These are phyloP conservation scores for Huso huso DNA, from an alignment of 2,797 vertebrate species.

Conservation along the genomic window DNA sequence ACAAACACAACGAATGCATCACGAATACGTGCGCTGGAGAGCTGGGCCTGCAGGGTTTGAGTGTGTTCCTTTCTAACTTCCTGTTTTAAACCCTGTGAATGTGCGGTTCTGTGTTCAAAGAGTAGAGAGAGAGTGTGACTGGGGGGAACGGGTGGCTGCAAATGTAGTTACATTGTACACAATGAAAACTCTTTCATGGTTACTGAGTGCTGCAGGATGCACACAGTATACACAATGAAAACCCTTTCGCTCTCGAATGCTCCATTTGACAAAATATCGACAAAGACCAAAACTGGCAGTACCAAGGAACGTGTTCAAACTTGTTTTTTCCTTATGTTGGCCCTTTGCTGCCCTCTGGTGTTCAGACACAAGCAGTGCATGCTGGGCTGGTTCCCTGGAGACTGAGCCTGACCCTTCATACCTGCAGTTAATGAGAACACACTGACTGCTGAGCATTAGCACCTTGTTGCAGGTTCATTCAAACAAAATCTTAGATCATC, in stretches of 20 bases:
- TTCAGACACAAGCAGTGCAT: neutral
- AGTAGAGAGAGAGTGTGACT: too few species aligned
- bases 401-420: neutral
- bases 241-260: conserved; percentile 29
- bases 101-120: too few species aligned
- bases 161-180: too few species aligned
- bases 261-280: conserved; percentile 34
- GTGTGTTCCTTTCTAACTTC: too few species aligned
- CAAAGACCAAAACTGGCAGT: conserved; percentile 19
- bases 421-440: neutral
- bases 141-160: too few species aligned
- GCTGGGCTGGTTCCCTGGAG: neutral
- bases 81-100: too few species aligned
- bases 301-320: neutral
- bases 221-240: too few species aligned
- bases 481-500: conserved; percentile 5
- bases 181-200: too few species aligned
- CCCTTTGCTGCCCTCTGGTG: conserved; percentile 48
- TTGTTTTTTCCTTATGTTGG: neutral
- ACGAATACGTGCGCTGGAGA: too few species aligned
- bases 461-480: conserved; percentile 21
- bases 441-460: conserved; percentile 18
- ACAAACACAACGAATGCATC: too few species aligned
- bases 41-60: too few species aligned
- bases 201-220: too few species aligned